Conservation (phyloP, 2,113 vertebrate species). For the Pterophyllum scalare region DNA sequence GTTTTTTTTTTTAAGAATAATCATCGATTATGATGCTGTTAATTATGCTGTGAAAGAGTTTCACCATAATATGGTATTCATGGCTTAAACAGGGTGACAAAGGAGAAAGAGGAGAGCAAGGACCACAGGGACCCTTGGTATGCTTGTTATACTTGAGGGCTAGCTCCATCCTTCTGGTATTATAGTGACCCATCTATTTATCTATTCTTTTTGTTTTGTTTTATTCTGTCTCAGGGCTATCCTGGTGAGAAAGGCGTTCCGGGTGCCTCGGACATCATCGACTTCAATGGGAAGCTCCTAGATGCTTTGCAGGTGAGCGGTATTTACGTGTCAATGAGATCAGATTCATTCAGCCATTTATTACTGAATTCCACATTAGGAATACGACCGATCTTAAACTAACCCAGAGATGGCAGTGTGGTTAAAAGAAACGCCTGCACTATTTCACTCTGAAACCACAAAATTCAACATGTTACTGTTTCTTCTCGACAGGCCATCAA, state of each 20-base stretch:
- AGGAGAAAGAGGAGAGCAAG: conserved; percentile 78
- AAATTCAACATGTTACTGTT: conserved; percentile 51
- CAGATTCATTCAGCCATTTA: background rate
- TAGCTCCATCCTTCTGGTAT: background rate
- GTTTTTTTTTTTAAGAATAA: background rate
- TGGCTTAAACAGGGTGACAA: conserved; percentile 76
- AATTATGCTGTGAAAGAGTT: background rate
- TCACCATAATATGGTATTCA: background rate
- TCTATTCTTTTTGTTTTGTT: background rate
- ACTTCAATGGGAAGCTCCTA: conserved; percentile 91
- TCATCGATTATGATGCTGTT: background rate
- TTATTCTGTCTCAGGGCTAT: conserved; percentile 80
- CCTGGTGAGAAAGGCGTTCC: conserved; percentile 87
- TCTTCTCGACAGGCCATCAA: conserved; percentile 80
- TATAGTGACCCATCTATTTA: background rate
- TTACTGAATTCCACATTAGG: conserved; percentile 4
- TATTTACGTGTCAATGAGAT: background rate
- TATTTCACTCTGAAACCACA: background rate
- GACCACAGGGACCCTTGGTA: conserved; percentile 76
- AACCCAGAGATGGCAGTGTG: background rate
- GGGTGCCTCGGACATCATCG: conserved; percentile 88
- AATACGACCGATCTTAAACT: background rate
- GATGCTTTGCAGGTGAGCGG: conserved; percentile 89
- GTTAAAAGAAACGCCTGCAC: background rate
- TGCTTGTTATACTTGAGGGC: conserved; percentile 5